Evolutionary conservation across 2,113 vertebrate genomes (phyloP).

Genomic region (Prinia subflava): DNA sequence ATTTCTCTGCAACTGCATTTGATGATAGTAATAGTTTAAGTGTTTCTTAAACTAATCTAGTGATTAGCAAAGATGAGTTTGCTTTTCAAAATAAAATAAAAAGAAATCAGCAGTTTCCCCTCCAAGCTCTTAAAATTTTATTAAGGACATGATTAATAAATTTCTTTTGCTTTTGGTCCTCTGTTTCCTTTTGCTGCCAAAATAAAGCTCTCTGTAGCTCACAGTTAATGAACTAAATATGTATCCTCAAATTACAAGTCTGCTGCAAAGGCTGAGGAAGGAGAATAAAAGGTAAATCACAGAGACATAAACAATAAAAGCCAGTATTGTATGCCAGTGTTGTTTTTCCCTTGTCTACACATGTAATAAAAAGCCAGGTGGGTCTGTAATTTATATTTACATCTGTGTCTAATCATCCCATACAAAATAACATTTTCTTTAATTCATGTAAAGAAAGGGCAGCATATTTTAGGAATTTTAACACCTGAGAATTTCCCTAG

Average conservation of each 20-base stretch:
- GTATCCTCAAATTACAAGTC: background rate
- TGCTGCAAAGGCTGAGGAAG: background rate
- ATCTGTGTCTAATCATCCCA: background rate
- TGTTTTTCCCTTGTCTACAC: background rate
- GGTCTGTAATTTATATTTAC: background rate
- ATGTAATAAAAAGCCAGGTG: background rate
- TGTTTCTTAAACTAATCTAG: background rate
- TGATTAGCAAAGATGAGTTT: background rate
- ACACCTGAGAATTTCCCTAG: background rate
- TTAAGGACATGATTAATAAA: background rate
- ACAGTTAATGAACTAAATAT: background rate
- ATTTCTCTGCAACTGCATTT: background rate
- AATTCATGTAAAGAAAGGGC: background rate
- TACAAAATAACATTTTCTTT: background rate
- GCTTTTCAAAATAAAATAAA: background rate
- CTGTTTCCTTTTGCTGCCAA: background rate
- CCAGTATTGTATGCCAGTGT: background rate
- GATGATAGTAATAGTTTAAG: background rate
- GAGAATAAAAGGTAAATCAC: conserved; percentile 34
- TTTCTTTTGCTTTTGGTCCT: background rate
- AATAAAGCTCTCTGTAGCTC: background rate
- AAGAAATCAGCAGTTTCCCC: background rate
- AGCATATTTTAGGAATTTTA: background rate
- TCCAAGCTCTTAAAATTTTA: conserved; percentile 23
- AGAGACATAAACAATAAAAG: background rate